phyloP scores from a whole-genome alignment of 2,888 invertebrate species.

The Andrena haemorrhoa region DNA sequence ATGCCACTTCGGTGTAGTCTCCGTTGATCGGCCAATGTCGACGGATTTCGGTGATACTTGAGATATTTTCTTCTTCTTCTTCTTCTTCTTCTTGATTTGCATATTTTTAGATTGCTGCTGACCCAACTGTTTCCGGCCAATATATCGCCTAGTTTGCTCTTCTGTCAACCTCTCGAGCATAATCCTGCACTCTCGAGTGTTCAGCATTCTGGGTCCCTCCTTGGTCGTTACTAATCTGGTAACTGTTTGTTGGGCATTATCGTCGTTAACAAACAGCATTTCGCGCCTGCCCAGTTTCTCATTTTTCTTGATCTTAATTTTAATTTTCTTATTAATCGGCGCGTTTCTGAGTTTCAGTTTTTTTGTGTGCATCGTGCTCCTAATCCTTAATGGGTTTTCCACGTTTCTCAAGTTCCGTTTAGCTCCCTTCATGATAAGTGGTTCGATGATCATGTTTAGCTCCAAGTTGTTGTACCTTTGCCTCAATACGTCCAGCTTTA shows the following conservation, averaged over 20 bases:
- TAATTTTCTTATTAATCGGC: not conserved
- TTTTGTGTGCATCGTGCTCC: too few relatives aligned
- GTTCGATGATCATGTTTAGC: not conserved
- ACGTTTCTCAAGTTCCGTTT: too few relatives aligned
- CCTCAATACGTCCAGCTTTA: not conserved
- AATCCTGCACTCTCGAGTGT: constrained; percentile 31
- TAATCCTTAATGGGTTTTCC: too few relatives aligned
- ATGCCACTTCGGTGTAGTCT: constrained; percentile 5
- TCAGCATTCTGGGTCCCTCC: not conserved
- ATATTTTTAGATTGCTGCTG: not conserved
- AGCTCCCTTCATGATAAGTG: not conserved
- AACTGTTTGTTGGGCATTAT: not conserved
- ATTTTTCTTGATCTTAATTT: constrained; percentile 25
- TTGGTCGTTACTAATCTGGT: not conserved
- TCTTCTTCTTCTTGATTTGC: not conserved
- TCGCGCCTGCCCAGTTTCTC: not conserved
- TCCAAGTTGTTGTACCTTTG: not conserved
- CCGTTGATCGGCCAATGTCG: not conserved
- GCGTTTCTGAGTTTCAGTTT: not conserved
- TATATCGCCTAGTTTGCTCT: constrained; percentile 15
- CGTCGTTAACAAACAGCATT: constrained; percentile 1
- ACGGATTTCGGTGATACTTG: too few relatives aligned
- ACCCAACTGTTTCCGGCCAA: not conserved
- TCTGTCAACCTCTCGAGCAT: constrained; percentile 10
- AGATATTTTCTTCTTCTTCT: not conserved